Conservation (phyloP, 2,888 invertebrate genomes). For the Aspidiotus rigidus region DNA sequence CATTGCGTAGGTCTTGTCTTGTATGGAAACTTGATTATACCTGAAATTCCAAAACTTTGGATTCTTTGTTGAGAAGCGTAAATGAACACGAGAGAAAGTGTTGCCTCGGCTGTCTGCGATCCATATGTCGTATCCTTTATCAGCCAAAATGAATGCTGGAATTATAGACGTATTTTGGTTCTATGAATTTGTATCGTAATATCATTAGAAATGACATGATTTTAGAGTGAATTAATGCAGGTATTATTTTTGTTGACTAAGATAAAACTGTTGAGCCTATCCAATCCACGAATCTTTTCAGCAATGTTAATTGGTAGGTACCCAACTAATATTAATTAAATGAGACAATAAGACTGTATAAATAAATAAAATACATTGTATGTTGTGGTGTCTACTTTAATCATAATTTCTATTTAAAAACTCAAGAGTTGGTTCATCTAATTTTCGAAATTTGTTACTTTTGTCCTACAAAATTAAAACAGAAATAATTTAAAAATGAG, state of each 20-base stretch:
- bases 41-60: conserved; percentile 36
- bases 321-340: too few relatives aligned
- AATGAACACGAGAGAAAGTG: conserved; percentile 31
- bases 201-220: not conserved
- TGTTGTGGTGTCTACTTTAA: too few relatives aligned
- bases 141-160: conserved; percentile 34
- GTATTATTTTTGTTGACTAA: not conserved
- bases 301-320: too few relatives aligned
- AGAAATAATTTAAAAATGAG: too few relatives aligned
- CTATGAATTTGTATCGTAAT: not conserved
- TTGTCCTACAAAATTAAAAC: too few relatives aligned
- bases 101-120: conserved; percentile 35
- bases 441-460: too few relatives aligned
- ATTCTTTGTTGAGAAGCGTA: conserved; percentile 24
- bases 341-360: too few relatives aligned
- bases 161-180: not conserved
- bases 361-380: too few relatives aligned
- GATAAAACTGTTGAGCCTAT: not conserved
- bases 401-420: too few relatives aligned
- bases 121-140: conserved; percentile 36
- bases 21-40: conserved; percentile 5
- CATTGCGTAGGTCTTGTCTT: too few relatives aligned
- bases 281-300: too few relatives aligned
- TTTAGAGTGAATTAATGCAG: not conserved
- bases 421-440: too few relatives aligned